Evolutionary conservation across 1,140 invertebrate species (phyloP).

Genomic region (Antheraea mylitta): DNA sequence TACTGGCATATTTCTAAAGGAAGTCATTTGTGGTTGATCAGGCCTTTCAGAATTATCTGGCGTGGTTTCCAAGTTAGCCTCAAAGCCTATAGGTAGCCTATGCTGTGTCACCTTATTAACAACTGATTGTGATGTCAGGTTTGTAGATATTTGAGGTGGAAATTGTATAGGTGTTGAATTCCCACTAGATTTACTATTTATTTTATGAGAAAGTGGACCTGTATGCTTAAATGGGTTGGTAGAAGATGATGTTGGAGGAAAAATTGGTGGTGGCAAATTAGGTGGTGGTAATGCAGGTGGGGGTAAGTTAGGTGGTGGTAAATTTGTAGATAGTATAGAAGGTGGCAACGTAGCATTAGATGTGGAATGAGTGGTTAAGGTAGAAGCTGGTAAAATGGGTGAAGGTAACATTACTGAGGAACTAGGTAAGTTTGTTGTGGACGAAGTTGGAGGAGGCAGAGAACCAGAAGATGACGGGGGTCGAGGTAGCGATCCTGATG

Average conservation of each 20-base stretch:
- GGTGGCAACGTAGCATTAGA: not conserved
- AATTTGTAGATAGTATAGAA: constrained; percentile 1
- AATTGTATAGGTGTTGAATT: constrained; percentile 39
- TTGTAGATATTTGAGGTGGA: constrained; percentile 35
- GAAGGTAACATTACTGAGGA: constrained; percentile 13
- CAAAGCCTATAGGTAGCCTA: constrained; percentile 51
- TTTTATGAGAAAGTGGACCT: constrained; percentile 66
- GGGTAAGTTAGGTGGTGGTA: constrained; percentile 7
- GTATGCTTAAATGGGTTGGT: constrained; percentile 66
- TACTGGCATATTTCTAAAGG: constrained; percentile 45
- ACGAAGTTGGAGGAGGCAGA: constrained; percentile 7
- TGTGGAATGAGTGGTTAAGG: constrained; percentile 9
- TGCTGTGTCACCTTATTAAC: constrained; percentile 53
- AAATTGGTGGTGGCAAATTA: constrained; percentile 29
- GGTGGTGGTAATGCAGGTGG: constrained; percentile 8
- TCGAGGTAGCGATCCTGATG: constrained; percentile 6
- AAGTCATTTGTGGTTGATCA: constrained; percentile 65
- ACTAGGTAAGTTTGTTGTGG: constrained; percentile 6
- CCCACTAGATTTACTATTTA: constrained; percentile 36
- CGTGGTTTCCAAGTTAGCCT: constrained; percentile 80
- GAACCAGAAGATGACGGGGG: constrained; percentile 7
- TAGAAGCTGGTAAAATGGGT: constrained; percentile 8
- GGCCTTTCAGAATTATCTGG: constrained; percentile 83
- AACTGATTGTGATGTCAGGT: constrained; percentile 45
- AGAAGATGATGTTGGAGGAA: constrained; percentile 39